Conservation (phyloP, 2,113 vertebrate genomes). For the Myocastor coypus region DNA sequence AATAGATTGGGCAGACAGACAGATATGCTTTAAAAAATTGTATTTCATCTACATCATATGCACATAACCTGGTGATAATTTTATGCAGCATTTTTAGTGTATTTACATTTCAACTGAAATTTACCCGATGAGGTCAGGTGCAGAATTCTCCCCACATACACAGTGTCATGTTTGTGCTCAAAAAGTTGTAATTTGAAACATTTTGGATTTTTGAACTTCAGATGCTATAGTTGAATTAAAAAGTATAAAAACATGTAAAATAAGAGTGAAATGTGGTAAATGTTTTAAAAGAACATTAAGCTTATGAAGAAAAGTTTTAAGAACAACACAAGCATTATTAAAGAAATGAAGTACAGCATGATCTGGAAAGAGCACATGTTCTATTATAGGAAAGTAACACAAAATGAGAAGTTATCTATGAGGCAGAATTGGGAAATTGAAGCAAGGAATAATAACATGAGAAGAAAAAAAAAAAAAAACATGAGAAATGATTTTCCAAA, state of each 20-base stretch:
- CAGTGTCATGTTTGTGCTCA: background rate
- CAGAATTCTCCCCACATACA: background rate
- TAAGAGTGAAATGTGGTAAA: background rate
- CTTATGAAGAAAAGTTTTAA: constrained; percentile 37
- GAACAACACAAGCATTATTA: constrained; percentile 19
- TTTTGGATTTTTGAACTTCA: background rate
- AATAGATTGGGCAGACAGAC: background rate
- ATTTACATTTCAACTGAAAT: background rate
- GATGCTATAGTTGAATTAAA: background rate
- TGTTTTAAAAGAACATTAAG: background rate
- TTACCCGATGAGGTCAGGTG: background rate
- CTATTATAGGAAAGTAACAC: background rate
- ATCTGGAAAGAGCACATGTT: background rate
- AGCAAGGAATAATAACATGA: background rate
- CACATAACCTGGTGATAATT: background rate
- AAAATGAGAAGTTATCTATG: background rate
- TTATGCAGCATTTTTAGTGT: background rate
- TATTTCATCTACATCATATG: background rate
- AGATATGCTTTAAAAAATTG: background rate
- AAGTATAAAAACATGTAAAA: background rate
- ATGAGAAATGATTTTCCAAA: background rate
- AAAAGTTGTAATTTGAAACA: background rate
- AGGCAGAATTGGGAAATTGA: background rate
- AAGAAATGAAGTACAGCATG: constrained; percentile 4
- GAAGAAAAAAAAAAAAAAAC: no score